phyloP scores from a whole-genome alignment of 2,888 invertebrate genomes.

The Patella ulyssiponensis region DNA sequence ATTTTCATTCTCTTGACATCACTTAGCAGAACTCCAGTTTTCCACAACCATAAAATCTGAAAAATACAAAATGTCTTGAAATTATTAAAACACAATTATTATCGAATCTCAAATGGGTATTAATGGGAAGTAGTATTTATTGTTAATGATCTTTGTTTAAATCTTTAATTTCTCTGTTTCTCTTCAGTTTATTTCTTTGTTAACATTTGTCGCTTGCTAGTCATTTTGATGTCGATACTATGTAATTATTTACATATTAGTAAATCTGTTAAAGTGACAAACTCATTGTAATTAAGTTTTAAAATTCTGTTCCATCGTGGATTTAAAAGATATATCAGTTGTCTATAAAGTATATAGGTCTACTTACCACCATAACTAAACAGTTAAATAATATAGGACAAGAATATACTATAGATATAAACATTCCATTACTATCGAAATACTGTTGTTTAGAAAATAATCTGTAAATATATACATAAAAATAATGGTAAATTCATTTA shows the following conservation, averaged over 20 bases:
- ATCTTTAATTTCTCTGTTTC: too few relatives aligned
- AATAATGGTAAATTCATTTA: slow-evolving; percentile 15
- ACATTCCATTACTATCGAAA: slow-evolving; percentile 93
- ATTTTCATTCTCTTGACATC: slow-evolving; percentile 82
- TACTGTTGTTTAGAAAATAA: slow-evolving; percentile 92
- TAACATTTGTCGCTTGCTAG: too few relatives aligned
- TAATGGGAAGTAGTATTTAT: too few relatives aligned
- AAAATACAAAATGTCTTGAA: neutral
- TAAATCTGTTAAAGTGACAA: too few relatives aligned
- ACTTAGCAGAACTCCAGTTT: slow-evolving; percentile 89
- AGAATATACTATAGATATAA: slow-evolving; percentile 94
- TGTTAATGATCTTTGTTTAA: neutral
- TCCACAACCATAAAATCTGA: slow-evolving; percentile 91
- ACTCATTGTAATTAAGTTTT: too few relatives aligned
- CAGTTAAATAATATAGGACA: slow-evolving; percentile 92
- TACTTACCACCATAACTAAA: slow-evolving; percentile 93
- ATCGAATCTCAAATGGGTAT: too few relatives aligned
- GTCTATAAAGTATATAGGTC: neutral
- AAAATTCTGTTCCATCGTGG: too few relatives aligned
- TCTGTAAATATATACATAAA: slow-evolving; percentile 68
- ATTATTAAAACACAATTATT: too few relatives aligned
- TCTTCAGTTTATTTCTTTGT: too few relatives aligned
- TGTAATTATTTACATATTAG: too few relatives aligned
- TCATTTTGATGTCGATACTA: too few relatives aligned
- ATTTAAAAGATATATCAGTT: neutral